Percentiles rank a stretch among this genome's conserved stretches.
Conservation (phyloP, 2,113 vertebrate genomes). For the Felis chaus region DNA sequence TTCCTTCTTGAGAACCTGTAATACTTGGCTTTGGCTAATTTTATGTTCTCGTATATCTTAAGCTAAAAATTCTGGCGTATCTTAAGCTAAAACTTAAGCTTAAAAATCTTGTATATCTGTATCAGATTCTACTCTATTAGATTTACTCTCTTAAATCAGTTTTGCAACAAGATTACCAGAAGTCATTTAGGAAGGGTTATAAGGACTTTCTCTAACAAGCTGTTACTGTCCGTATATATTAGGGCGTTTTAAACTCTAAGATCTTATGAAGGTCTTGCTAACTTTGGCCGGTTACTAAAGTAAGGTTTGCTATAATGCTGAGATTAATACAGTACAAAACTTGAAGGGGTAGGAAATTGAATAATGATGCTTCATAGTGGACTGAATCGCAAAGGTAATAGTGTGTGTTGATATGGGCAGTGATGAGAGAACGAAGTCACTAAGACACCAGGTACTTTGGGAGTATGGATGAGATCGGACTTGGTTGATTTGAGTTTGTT, state of each 20-base stretch:
- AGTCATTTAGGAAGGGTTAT: conserved; percentile 2
- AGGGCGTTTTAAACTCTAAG: conserved; percentile 31
- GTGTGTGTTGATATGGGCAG: neutral
- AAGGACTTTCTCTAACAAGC: neutral
- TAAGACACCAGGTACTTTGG: neutral
- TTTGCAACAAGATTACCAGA: conserved; percentile 22
- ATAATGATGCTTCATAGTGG: conserved; percentile 21
- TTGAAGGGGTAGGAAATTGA: neutral
- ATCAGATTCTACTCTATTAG: neutral
- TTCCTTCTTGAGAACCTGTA: neutral
- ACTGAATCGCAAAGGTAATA: conserved; percentile 8
- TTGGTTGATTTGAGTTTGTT: neutral
- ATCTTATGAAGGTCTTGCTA: neutral
- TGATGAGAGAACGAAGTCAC: neutral
- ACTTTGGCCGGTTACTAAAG: conserved; percentile 32
- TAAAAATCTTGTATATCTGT: neutral
- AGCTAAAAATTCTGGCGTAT: neutral
- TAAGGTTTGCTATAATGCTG: conserved; percentile 40
- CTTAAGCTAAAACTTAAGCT: neutral
- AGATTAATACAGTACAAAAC: conserved; percentile 7
- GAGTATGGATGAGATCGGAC: neutral
- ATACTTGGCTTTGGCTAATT: conserved; percentile 12
- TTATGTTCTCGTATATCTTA: conserved; percentile 27
- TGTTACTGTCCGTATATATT: neutral
- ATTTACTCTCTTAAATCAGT: conserved; percentile 6